phyloP scores from a whole-genome alignment of 2,888 invertebrate genomes.

The Coremacera marginata region DNA sequence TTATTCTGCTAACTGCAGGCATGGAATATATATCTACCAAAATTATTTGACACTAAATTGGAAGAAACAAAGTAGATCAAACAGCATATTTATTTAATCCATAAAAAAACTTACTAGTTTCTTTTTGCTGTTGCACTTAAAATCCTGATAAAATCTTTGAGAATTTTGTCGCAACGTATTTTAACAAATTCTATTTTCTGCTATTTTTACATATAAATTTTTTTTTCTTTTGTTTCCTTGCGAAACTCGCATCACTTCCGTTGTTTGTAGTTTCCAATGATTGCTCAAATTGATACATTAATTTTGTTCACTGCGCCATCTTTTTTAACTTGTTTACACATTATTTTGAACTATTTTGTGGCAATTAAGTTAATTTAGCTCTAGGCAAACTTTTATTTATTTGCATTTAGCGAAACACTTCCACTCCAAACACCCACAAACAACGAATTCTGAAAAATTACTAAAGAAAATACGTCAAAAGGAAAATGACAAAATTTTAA shows the following conservation, averaged over 20 bases:
- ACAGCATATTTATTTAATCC: background rate
- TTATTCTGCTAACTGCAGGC: background rate
- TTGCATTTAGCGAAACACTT: background rate
- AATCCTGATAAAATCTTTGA: background rate
- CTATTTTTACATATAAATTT: background rate
- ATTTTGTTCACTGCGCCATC: background rate
- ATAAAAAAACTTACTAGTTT: background rate
- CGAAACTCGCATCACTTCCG: conserved; percentile 17
- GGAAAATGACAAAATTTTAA: background rate
- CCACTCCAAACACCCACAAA: background rate
- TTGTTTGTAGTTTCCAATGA: background rate
- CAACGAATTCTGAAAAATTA: background rate
- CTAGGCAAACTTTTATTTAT: background rate
- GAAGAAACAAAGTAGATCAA: background rate
- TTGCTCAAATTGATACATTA: background rate
- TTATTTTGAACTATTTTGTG: background rate
- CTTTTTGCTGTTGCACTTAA: background rate
- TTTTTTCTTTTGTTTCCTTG: background rate
- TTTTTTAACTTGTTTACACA: background rate
- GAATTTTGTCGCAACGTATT: background rate
- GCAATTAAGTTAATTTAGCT: background rate
- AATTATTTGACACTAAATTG: background rate
- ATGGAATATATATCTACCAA: background rate
- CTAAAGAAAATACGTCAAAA: background rate
- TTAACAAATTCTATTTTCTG: background rate